Evolutionary conservation across 2,888 invertebrate species (phyloP).

Genomic region (Celastrina argiolus): DNA sequence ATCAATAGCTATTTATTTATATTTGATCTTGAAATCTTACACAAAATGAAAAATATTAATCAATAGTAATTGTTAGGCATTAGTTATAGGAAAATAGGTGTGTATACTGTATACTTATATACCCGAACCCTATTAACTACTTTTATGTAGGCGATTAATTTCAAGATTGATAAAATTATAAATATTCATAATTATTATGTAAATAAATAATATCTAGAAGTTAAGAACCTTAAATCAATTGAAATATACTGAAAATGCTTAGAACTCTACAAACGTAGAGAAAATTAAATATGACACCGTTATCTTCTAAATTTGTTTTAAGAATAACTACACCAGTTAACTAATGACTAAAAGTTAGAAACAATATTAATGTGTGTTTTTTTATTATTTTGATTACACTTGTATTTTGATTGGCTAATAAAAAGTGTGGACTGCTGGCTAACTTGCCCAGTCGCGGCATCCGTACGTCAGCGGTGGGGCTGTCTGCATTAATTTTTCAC

Average conservation of each 20-base stretch:
- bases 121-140: too few relatives aligned
- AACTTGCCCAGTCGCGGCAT: not conserved
- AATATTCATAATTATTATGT: too few relatives aligned
- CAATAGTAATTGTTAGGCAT: too few relatives aligned
- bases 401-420: slow-evolving; percentile 7
- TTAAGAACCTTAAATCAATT: not conserved
- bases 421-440: not conserved
- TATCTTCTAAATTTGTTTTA: not conserved
- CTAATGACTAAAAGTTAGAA: not conserved
- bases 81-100: too few relatives aligned
- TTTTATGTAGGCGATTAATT: too few relatives aligned
- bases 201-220: not conserved
- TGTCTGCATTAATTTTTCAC: slow-evolving; percentile 70
- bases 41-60: too few relatives aligned
- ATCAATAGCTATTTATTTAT: too few relatives aligned
- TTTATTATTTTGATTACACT: not conserved
- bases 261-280: not conserved
- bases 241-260: not conserved
- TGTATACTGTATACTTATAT: too few relatives aligned
- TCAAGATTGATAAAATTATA: too few relatives aligned
- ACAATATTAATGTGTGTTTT: not conserved
- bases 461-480: slow-evolving; percentile 37
- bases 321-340: not conserved
- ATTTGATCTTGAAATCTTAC: too few relatives aligned
- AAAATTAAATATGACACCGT: not conserved